Base-by-base conservation (phyloP, 1,140 invertebrate genomes). In the Bombus consobrinus region DNA sequence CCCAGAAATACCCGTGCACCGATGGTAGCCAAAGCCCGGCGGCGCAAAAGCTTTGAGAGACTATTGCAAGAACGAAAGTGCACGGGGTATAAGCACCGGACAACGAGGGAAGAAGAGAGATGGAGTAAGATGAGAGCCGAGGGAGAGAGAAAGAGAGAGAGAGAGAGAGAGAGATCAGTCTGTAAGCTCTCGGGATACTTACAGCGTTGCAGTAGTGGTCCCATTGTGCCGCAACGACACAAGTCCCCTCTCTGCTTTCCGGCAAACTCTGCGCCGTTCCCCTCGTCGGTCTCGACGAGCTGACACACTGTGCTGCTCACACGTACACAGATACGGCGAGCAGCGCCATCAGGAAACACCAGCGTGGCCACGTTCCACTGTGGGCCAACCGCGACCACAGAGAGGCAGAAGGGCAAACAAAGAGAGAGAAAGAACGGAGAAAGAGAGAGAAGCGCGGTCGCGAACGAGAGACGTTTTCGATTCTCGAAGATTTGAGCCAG, bases 211-310 rank as follows among this genome's bases (percentile, higher is more conserved):
- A 87, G 86, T 73, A 90, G 91, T 88, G 87, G 89, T 93, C 79
- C 92, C 92, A 93, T 93, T 93, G 92, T 93, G 88, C 88, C 80
- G 86, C 81, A 89, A 90, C 92, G 90, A 92, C 86, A 85, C 87
- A 87, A 90, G 83, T 88, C 77, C 89, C 86, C 90, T 83, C 89
- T 88, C 85, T 83, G 87, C 73, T 87, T 90, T 90, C 89, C 83
- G 88, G 88, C 78, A 66, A 53, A 57, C 69, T 69, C 64, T 37
- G 59, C 80, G 66, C 76, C 66, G 76, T 73, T 75, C 84, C 71
- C 71, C 82, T 83, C 76, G 64, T 77, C 83, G 69, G 64, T 80
- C 79, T 8, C 80, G 80, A 75, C 71, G 68, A 72, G 66, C 79
- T 83, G 80, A 89, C 71, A 86, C 81, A 87, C 79, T 87, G 59